phyloP scores from a whole-genome alignment of 2,888 invertebrate species.

The Melieria omissa region DNA sequence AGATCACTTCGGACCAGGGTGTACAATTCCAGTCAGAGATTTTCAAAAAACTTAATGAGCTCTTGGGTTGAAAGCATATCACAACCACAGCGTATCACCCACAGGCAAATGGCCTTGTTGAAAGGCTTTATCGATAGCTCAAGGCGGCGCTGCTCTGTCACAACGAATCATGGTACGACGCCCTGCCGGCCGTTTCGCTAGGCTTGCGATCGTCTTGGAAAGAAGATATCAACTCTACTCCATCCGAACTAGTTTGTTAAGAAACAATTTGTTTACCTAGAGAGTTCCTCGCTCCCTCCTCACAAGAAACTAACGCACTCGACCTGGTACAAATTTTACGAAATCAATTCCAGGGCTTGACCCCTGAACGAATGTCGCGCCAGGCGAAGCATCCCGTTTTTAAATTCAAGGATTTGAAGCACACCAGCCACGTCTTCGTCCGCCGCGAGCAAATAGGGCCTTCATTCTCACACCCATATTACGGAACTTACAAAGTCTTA shows the following conservation, averaged over 20 bases:
- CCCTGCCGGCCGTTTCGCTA: constrained; percentile 28
- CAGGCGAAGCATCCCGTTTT: too few relatives aligned
- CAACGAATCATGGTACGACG: constrained; percentile 28
- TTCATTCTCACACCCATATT: too few relatives aligned
- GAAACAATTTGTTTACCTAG: constrained; percentile 12
- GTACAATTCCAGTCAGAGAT: constrained; percentile 27
- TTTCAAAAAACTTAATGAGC: constrained; percentile 33
- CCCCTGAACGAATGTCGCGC: too few relatives aligned
- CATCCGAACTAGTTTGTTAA: constrained; percentile 26
- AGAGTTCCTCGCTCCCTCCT: constrained; percentile 9
- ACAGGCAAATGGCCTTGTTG: too few relatives aligned
- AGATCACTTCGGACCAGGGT: constrained; percentile 54
- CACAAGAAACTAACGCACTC: background rate
- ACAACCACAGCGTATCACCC: constrained; percentile 26
- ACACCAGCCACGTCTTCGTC: too few relatives aligned
- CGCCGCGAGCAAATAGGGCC: too few relatives aligned
- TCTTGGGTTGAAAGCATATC: constrained; percentile 33
- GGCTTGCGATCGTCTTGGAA: constrained; percentile 30
- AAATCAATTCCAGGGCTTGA: too few relatives aligned
- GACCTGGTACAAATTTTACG: too few relatives aligned
- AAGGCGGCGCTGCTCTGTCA: constrained; percentile 41
- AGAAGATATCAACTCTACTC: constrained; percentile 28
- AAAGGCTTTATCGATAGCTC: too few relatives aligned
- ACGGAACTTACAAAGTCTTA: too few relatives aligned
- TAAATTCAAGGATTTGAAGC: too few relatives aligned